A percentile compares a stretch with the other conserved stretches of the same genome.
phyloP scores from a whole-genome alignment of 2,113 vertebrate genomes.

The Candoia aspera region DNA sequence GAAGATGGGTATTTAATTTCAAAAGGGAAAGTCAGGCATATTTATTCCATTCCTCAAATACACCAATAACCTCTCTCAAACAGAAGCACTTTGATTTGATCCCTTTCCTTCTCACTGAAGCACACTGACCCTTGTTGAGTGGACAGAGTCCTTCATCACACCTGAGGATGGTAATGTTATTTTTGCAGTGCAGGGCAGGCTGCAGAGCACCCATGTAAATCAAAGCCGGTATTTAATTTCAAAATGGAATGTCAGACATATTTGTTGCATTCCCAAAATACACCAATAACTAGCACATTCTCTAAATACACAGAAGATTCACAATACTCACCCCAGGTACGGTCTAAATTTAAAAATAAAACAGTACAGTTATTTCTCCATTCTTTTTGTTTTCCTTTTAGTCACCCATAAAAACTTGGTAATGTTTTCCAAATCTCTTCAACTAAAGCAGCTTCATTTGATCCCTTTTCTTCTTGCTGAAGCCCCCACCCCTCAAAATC shows the following conservation, averaged over 20 bases:
- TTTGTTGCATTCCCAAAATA: not conserved
- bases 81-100: too few species aligned
- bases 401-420: not conserved
- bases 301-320: not conserved
- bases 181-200: too few species aligned
- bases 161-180: too few species aligned
- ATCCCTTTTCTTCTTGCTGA: too few species aligned
- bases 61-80: too few species aligned
- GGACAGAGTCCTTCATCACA: too few species aligned
- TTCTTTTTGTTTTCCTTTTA: not conserved
- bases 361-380: not conserved
- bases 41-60: too few species aligned
- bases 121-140: too few species aligned
- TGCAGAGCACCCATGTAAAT: too few species aligned
- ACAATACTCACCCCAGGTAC: rapidly evolving
- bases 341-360: not conserved
- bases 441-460: not conserved
- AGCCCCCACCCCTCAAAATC: too few species aligned
- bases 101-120: too few species aligned
- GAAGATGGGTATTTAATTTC: not conserved
- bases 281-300: not conserved
- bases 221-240: not conserved
- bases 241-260: not conserved
- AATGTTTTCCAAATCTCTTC: not conserved
- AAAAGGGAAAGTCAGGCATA: too few species aligned